These are phyloP conservation scores for Fringilla coelebs DNA, from an alignment of 2,797 vertebrate species.

Conservation along the genomic window DNA sequence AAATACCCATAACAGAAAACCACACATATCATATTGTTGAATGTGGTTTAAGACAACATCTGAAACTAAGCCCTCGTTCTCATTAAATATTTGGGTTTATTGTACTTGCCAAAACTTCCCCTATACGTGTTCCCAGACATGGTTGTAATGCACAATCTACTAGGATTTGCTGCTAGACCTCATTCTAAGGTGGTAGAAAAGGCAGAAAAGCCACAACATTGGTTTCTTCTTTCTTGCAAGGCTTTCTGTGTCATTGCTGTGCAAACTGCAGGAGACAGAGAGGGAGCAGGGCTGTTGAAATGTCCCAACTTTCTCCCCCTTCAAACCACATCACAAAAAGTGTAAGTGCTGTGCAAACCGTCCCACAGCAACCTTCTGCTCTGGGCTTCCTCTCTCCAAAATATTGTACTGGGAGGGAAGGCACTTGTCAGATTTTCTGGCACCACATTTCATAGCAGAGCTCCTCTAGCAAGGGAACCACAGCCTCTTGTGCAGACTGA, in stretches of 20 bases:
- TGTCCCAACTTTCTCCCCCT: background rate
- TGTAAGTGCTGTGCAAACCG: background rate
- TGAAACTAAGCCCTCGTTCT: background rate
- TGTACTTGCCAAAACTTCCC: background rate
- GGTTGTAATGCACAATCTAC: background rate
- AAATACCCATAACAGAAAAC: background rate
- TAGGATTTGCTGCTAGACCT: background rate
- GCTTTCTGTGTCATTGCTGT: background rate
- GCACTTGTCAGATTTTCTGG: conserved; percentile 40
- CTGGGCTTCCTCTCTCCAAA: background rate
- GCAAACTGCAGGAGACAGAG: background rate
- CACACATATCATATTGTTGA: background rate
- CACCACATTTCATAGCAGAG: background rate
- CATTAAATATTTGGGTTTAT: background rate
- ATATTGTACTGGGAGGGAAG: background rate
- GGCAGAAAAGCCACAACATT: background rate
- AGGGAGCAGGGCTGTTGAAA: background rate
- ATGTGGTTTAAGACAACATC: background rate
- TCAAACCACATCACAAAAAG: background rate
- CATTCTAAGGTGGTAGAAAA: background rate
- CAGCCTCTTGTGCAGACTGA: conserved; percentile 29
- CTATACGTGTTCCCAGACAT: background rate
- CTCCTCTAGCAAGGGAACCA: conserved; percentile 29
- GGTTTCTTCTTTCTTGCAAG: background rate
- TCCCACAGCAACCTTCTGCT: background rate